Percentiles rank a stretch among this genome's conserved stretches.
Evolutionary conservation across 1,140 invertebrate genomes (phyloP).

Genomic region (Chymomyza costata): DNA sequence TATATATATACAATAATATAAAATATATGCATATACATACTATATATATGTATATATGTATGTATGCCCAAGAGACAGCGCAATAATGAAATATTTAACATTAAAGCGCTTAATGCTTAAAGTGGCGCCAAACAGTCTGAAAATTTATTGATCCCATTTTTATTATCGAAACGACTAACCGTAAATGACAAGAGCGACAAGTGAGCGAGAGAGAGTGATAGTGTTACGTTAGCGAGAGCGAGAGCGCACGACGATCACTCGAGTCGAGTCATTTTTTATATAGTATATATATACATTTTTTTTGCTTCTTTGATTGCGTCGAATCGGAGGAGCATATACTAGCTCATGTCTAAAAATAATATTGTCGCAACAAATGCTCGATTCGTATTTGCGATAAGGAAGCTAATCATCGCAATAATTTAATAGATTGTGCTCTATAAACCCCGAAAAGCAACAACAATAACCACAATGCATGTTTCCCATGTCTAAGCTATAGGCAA

Average conservation of each 20-base stretch:
- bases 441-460: no score
- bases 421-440: constrained; percentile 64
- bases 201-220: neutral
- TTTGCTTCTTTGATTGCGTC: no score
- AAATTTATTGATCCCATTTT: constrained; percentile 66
- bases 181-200: constrained; percentile 18
- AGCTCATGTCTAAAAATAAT: constrained; percentile 69
- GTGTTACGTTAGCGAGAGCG: neutral
- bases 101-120: constrained; percentile 1
- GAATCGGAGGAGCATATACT: constrained; percentile 13
- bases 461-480: no score
- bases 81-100: no score
- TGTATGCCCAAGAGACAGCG: no score
- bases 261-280: no score
- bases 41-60: neutral
- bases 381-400: constrained; percentile 52
- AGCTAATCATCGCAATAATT: constrained; percentile 60
- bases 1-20: no score
- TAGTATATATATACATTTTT: no score
- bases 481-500: no score
- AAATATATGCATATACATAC: no score
- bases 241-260: neutral
- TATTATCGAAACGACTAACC: constrained; percentile 46
- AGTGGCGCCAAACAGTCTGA: constrained; percentile 67
- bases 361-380: constrained; percentile 30